Evolutionary conservation across 2,113 vertebrate species (phyloP), one percentile per base, ranked within the genome.

Genomic region (Microcebus ravelobensis): DNA sequence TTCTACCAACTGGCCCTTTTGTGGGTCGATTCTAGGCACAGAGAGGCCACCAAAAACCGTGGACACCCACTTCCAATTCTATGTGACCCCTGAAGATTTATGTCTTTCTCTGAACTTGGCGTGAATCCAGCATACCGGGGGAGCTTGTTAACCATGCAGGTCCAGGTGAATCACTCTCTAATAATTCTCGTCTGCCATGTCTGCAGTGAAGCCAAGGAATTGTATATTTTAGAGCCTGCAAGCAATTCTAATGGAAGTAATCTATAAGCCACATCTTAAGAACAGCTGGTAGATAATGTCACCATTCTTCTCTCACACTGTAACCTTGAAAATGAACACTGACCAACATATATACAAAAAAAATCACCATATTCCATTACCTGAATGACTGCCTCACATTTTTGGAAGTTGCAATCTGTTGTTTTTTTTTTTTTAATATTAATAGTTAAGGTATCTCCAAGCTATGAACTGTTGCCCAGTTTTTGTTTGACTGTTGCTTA

Each of bases 191-290:
- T 87, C 27, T 45, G 42, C 2, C 18, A 73, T 8, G 61, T 10
- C 27, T 5, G 29, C 2, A 0, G 25, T 4, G 42, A 5, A 6
- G 27, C 65, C 5, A 18, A 25, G 14, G 13, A 12, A 61, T 14
- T 14, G 9, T 11, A 4, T 45, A 10, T 8, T 57, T n/a, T 27
- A 14, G 31, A 52, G 20, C 27, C 7, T 20, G 27, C 27, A 25
- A 10, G 23, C 23, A 18, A 55, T 27, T 21, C 12, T 18, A 20
- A 85, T 4, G 14, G 9, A 67, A 25, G 27, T 63, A 48, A 8
- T n/a, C 6, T 18, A 76, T 14, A 13, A 34, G 65, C 3, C 6
- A 67, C 21, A 48, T 10, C 23, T 61, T 36, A 52, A 61, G 52
- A 61, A 73, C 27, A 52, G 4, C 25, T 45, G 29, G 8, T n/a